These are phyloP conservation scores for Anarrhichthys ocellatus DNA, from an alignment of 2,113 vertebrate species.

Conservation along the genomic window DNA sequence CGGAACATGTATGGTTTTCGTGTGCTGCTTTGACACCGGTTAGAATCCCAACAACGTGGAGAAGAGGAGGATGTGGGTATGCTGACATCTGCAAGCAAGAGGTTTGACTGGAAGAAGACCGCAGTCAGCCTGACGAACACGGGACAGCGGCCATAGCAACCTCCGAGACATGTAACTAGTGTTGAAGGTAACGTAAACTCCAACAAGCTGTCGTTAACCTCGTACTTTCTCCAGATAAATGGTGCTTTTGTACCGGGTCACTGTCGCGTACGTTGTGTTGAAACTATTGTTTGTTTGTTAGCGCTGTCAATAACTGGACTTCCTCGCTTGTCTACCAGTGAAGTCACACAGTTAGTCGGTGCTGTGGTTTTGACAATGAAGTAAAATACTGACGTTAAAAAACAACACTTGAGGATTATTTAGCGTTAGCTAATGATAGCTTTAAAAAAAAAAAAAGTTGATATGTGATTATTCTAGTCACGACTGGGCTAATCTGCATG, in stretches of 20 bases:
- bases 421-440: too few relatives aligned
- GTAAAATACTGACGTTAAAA: background rate
- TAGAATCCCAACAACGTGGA: slow-evolving; percentile 49
- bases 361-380: background rate
- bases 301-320: slow-evolving; percentile 4
- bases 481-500: background rate
- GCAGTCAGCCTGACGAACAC: slow-evolving; percentile 33
- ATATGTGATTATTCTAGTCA: slow-evolving; percentile 1
- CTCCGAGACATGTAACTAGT: slow-evolving; percentile 67
- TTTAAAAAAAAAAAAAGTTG: slow-evolving; percentile 6
- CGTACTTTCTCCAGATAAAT: background rate
- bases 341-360: background rate
- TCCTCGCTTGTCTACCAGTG: background rate
- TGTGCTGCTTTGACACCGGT: background rate
- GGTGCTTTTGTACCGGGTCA: background rate
- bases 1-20: background rate
- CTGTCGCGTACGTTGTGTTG: background rate
- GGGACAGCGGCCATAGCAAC: slow-evolving; percentile 27
- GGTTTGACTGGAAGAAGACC: slow-evolving; percentile 53
- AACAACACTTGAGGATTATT: background rate
- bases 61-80: slow-evolving; percentile 72
- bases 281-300: slow-evolving; percentile 3
- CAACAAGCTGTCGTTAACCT: background rate
- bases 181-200: slow-evolving; percentile 59
- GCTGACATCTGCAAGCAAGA: slow-evolving; percentile 79